These are phyloP conservation scores for Fundulus diaphanus DNA, from an alignment of 2,797 vertebrate species.

Conservation along the genomic window DNA sequence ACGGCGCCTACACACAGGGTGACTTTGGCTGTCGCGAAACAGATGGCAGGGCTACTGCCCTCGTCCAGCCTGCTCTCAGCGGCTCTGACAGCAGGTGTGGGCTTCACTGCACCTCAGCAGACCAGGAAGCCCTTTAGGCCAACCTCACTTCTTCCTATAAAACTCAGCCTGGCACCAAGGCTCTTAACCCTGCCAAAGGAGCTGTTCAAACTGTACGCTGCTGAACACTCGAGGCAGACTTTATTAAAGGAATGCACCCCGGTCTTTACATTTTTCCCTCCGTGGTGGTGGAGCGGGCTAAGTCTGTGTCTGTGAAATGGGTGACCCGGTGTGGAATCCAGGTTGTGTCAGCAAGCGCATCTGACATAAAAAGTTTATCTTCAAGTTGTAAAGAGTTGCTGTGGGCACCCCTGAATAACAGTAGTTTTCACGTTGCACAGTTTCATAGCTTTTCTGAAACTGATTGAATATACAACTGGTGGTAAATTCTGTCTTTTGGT, in stretches of 20 bases:
- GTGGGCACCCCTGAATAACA: too few relatives aligned
- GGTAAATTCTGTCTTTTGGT: not conserved
- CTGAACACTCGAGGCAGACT: slow-evolving; percentile 29
- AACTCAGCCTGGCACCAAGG: slow-evolving; percentile 54
- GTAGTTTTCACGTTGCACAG: too few relatives aligned
- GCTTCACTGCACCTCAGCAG: slow-evolving; percentile 60
- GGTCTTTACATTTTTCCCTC: not conserved
- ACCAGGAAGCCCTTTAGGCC: slow-evolving; percentile 52
- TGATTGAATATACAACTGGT: not conserved
- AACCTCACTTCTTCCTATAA: slow-evolving; percentile 51
- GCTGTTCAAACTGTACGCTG: slow-evolving; percentile 38
- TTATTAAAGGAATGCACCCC: not conserved
- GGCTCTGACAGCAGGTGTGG: slow-evolving; percentile 66
- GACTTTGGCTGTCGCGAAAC: slow-evolving; percentile 76
- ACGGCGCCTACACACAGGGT: slow-evolving; percentile 59
- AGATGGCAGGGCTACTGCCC: slow-evolving; percentile 75
- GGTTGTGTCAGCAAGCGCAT: too few relatives aligned
- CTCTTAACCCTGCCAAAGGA: slow-evolving; percentile 56
- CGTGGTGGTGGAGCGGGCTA: too few relatives aligned
- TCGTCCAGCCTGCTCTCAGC: slow-evolving; percentile 52
- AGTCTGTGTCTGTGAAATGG: too few relatives aligned
- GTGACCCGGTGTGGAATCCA: too few relatives aligned
- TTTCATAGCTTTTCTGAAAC: not conserved
- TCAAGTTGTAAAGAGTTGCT: too few relatives aligned
- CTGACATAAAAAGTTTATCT: too few relatives aligned